Evolutionary conservation across 2,113 vertebrate genomes (phyloP).

Genomic region (Chaetorhynchus papuensis): DNA sequence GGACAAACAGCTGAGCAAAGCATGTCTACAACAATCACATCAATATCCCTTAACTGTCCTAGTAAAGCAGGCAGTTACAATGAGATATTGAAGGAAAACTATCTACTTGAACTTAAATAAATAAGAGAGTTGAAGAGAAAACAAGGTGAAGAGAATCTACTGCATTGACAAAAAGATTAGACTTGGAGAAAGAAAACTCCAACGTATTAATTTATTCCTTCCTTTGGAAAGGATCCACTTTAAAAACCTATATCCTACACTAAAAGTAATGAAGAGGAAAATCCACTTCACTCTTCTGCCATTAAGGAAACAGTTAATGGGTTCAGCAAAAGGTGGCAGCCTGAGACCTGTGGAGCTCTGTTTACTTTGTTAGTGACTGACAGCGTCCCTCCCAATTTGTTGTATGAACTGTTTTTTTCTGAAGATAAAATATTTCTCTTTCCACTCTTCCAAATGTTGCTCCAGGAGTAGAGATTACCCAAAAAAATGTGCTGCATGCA

Average conservation of each 20-base stretch:
- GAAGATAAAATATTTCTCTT: constrained; percentile 64
- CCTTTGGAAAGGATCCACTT: neutral
- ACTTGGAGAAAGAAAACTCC: neutral
- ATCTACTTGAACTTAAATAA: neutral
- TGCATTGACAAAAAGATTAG: neutral
- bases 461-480: constrained; percentile 60
- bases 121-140: neutral
- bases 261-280: constrained; percentile 28
- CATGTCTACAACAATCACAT: neutral
- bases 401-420: constrained; percentile 49
- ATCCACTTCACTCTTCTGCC: constrained; percentile 57
- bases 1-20: neutral
- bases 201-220: neutral
- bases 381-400: neutral
- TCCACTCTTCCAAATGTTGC: constrained; percentile 45
- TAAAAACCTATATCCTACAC: neutral
- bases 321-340: constrained; percentile 35
- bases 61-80: neutral
- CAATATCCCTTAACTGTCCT: neutral
- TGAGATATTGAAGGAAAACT: neutral
- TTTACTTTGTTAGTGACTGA: constrained; percentile 52
- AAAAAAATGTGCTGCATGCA: constrained; percentile 61
- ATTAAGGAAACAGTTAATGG: constrained; percentile 54
- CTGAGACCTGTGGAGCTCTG: constrained; percentile 1
- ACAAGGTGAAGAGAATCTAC: neutral